Conservation (phyloP, 2,113 vertebrate species). For the Pteruthius melanotis region DNA sequence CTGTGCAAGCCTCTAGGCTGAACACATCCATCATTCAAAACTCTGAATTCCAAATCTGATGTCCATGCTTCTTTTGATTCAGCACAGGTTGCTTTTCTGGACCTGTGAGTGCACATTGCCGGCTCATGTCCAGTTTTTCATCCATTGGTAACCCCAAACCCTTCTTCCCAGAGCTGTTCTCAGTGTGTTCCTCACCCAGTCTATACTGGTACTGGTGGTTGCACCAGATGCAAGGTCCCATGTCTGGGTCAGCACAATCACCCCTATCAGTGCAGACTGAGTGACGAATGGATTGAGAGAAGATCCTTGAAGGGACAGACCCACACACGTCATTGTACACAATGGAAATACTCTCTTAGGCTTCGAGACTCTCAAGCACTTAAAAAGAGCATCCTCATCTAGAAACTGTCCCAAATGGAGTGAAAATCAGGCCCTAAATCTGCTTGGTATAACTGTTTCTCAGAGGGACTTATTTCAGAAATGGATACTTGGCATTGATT, state of each 20-base stretch:
- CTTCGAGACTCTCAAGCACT: neutral
- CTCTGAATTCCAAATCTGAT: neutral
- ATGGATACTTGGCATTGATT: neutral
- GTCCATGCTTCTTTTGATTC: neutral
- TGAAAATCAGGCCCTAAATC: neutral
- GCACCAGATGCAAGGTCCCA: neutral
- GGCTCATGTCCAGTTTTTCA: neutral
- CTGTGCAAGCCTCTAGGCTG: neutral
- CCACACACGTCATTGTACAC: too few relatives aligned
- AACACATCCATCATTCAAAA: slow-evolving; percentile 3
- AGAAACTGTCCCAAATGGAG: neutral
- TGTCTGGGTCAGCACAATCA: neutral
- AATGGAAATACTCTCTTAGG: neutral
- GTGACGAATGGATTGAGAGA: neutral
- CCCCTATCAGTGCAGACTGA: neutral
- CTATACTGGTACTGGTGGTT: neutral
- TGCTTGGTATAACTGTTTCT: neutral
- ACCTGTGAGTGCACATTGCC: neutral
- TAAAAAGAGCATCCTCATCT: neutral
- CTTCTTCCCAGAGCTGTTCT: neutral
- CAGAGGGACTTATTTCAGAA: neutral
- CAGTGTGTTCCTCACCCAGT: neutral
- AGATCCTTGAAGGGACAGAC: neutral
- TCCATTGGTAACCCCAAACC: neutral
- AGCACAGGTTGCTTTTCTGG: neutral